These are phyloP conservation scores for Macrobrachium nipponense DNA, from an alignment of 1,140 invertebrate species.

Conservation along the genomic window DNA sequence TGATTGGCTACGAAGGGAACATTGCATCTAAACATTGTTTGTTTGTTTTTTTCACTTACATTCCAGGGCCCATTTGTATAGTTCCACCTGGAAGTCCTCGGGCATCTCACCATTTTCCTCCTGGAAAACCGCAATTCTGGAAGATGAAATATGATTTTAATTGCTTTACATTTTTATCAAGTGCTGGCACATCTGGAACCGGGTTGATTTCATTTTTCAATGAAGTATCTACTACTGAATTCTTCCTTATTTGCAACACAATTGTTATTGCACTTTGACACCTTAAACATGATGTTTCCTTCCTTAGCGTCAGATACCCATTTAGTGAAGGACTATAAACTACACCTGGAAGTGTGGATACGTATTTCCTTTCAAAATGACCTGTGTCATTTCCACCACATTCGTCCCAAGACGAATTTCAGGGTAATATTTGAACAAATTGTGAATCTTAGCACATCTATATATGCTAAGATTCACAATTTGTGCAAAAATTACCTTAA, in stretches of 20 bases:
- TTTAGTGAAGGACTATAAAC: too few relatives aligned
- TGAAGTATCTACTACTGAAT: neutral
- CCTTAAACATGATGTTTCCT: too few relatives aligned
- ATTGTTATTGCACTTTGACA: too few relatives aligned
- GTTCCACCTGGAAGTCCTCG: slow-evolving; percentile 29
- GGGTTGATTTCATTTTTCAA: neutral
- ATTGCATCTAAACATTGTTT: neutral
- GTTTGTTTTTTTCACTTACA: slow-evolving; percentile 26
- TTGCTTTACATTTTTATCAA: neutral
- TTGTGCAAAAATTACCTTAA: too few relatives aligned
- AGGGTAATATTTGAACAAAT: too few relatives aligned
- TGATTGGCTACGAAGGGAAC: neutral
- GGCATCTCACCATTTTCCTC: slow-evolving; percentile 38
- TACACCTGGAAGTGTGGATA: too few relatives aligned
- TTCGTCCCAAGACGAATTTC: neutral
- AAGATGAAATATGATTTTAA: neutral
- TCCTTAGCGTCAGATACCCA: too few relatives aligned
- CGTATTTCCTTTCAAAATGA: too few relatives aligned
- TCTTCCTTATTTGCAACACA: neutral
- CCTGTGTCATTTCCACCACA: too few relatives aligned
- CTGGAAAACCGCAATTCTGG: slow-evolving; percentile 32
- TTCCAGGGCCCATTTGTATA: slow-evolving; percentile 49
- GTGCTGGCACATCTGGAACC: neutral
- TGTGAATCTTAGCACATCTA: too few relatives aligned
- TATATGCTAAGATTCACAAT: too few relatives aligned